Base-by-base conservation (phyloP, 2,888 invertebrate species). In the Parnassius smintheus region DNA sequence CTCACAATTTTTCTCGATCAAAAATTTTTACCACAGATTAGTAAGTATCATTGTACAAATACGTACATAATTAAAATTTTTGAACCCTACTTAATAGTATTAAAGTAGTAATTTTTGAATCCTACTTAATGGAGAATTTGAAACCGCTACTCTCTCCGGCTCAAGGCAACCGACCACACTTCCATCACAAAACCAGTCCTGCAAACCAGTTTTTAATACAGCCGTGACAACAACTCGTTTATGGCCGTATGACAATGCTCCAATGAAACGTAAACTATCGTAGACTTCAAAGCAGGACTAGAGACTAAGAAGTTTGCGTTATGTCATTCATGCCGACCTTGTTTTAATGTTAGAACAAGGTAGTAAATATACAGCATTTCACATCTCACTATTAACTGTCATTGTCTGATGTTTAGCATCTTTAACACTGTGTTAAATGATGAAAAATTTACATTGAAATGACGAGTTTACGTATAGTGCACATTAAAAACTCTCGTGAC, bases 371-470 rank as follows among this genome's bases (percentile, higher is more conserved):
- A 59, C 49, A 48, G 62, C 52, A 35, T 66, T 25, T 25, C 25
- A 59, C 63, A 61, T 66, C 55, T 56, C 51, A 42, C 62, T 50
- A 25, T 54, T 52, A 42, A 46, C 12, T 56, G 54, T 57, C 69
- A 70, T 66, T 72, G 73, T 69, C 68, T 22, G 56, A 54, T 42
- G 66, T 62, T 75, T 75, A 75, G 68, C 71, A 66, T 62, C 59
- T 46, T 61, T 61, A 62, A 56, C 63, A 18, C 1, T 3, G 25
- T 25, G 25, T 25, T 25, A 25, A 25, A 2, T 25, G 25, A 25
- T 4, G 3, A 25, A 25, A 25, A 25, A 25, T 3, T 25, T 25
- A 25, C 25, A 2, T 25, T 25, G 2, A 7, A 25, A 25, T 25
- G 25, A 25, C 4, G 25, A 25, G 3, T 25, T 25, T 25, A 25